Percentiles rank a stretch among this genome's conserved stretches.
phyloP scores from a whole-genome alignment of 1,140 invertebrate genomes.

The Galleria mellonella region DNA sequence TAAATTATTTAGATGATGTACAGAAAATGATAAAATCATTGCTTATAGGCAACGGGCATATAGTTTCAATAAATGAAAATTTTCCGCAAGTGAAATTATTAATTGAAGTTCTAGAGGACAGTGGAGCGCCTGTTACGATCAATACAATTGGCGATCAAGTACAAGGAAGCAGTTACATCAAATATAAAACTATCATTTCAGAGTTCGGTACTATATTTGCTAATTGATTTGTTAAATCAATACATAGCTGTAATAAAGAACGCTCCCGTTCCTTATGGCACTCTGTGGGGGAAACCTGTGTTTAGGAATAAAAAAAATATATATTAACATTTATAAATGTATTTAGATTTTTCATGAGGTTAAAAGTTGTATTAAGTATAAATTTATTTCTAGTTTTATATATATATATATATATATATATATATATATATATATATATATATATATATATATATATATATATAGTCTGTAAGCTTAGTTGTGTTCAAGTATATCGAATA shows the following conservation, averaged over 20 bases:
- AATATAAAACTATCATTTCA: background rate
- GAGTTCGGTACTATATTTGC: slow-evolving; percentile 8
- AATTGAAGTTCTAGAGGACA: background rate
- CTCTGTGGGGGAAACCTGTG: background rate
- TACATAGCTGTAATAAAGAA: background rate
- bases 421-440: no score
- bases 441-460: no score
- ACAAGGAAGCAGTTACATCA: background rate
- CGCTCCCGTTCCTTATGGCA: no score
- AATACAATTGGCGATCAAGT: background rate
- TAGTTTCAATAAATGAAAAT: background rate
- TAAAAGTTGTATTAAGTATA: background rate
- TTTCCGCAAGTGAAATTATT: background rate
- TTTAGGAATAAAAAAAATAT: background rate
- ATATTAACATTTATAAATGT: background rate
- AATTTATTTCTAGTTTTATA: background rate
- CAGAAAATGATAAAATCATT: background rate
- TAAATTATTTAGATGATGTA: no score
- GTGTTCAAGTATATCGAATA: no score
- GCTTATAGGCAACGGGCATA: background rate
- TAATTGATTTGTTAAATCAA: background rate
- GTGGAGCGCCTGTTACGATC: background rate
- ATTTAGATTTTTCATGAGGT: no score
- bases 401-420: no score
- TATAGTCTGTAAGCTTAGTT: no score